Percentiles rank a stretch among this genome's conserved stretches.
Conservation (phyloP, 2,888 invertebrate genomes). For the Labia minor region DNA sequence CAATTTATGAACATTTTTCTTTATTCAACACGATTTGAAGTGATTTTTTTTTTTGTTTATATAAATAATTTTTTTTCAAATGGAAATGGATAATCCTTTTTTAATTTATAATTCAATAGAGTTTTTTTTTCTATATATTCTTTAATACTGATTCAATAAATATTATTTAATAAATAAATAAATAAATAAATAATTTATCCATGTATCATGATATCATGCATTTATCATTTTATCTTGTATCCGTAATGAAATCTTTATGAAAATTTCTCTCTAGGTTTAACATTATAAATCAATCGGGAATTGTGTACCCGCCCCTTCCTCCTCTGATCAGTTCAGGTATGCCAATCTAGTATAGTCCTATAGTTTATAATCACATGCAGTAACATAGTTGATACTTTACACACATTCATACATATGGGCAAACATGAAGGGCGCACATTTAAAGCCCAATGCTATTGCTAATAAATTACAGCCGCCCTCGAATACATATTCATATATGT, state of each 20-base stretch:
- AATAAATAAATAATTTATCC: too few relatives aligned
- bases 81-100: too few relatives aligned
- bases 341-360: conserved; percentile 2
- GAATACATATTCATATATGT: conserved; percentile 13
- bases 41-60: too few relatives aligned
- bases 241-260: too few relatives aligned
- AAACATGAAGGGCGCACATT: conserved; percentile 13
- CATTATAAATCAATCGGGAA: not conserved
- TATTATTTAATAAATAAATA: not conserved
- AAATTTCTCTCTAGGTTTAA: not conserved
- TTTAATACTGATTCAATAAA: too few relatives aligned
- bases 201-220: too few relatives aligned
- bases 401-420: conserved; percentile 13
- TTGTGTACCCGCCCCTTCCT: not conserved
- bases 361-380: conserved; percentile 13
- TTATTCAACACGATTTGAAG: too few relatives aligned
- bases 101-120: too few relatives aligned
- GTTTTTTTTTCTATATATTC: too few relatives aligned
- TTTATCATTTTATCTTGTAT: too few relatives aligned
- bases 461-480: conserved; percentile 13
- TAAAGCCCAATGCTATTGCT: conserved; percentile 13
- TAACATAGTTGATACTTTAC: conserved; percentile 7
- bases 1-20: too few relatives aligned
- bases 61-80: too few relatives aligned
- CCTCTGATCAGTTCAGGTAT: conserved; percentile 3